Conservation (phyloP, 2,888 invertebrate species). For the Xestoiulus laeticollis region DNA sequence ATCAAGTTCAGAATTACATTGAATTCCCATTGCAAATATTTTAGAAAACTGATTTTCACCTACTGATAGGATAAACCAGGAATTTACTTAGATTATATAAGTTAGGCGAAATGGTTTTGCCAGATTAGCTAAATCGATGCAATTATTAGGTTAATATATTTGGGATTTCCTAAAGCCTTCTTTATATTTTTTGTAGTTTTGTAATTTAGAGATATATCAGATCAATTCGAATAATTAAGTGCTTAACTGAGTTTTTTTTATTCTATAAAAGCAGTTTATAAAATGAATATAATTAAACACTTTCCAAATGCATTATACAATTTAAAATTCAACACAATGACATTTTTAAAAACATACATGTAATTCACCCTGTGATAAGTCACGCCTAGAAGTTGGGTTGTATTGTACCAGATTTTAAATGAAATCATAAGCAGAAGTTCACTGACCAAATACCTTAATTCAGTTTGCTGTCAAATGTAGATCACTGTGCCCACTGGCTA, state of each 20-base stretch:
- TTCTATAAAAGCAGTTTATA: neutral
- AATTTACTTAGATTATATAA: neutral
- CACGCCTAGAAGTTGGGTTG: neutral
- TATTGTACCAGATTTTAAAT: neutral
- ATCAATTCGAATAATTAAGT: no score
- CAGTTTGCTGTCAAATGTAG: neutral
- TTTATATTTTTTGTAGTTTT: no score
- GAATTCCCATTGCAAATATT: neutral
- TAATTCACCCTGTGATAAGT: neutral
- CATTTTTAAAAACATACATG: neutral
- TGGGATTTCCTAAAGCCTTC: neutral
- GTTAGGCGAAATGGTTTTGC: neutral
- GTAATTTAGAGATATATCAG: no score
- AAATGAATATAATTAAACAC: neutral
- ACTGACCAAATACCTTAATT: neutral
- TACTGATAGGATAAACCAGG: neutral
- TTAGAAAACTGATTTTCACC: neutral
- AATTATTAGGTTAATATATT: neutral
- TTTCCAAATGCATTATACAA: neutral
- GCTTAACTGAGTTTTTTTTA: no score
- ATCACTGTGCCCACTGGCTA: neutral
- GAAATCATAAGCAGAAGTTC: neutral
- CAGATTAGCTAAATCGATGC: neutral
- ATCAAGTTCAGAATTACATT: constrained; percentile 18
- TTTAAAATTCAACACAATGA: no score